Evolutionary conservation across 2,888 invertebrate genomes (phyloP).

Genomic region (Eudasyphora cyanicolor): DNA sequence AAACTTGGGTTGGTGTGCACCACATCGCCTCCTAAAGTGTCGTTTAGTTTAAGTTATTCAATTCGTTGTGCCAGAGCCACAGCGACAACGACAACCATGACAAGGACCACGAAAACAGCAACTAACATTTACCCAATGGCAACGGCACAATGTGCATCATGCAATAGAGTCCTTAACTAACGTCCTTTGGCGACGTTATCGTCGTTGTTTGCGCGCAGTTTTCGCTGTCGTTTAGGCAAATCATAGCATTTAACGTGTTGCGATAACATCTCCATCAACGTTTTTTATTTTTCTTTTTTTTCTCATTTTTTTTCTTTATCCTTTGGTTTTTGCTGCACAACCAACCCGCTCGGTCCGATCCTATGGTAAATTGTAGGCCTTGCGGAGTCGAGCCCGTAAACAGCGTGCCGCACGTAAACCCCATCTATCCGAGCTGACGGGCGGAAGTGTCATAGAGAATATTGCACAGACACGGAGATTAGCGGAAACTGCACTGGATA

Average conservation of each 20-base stretch:
- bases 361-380: conserved; percentile 84
- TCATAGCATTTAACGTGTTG: conserved; percentile 13
- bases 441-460: conserved; percentile 93
- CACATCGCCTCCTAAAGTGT: too few relatives aligned
- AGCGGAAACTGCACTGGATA: conserved; percentile 88
- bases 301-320: conserved; percentile 5
- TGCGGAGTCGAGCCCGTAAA: conserved; percentile 91
- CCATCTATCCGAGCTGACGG: conserved; percentile 86
- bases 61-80: not conserved
- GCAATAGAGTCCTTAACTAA: conserved; percentile 20
- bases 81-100: not conserved
- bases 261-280: conserved; percentile 21
- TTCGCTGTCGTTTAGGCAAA: conserved; percentile 22
- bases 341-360: not conserved
- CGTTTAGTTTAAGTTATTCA: not conserved
- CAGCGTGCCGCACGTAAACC: conserved; percentile 90
- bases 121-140: not conserved
- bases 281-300: conserved; percentile 21
- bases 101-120: not conserved
- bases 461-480: conserved; percentile 90
- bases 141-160: not conserved
- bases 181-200: conserved; percentile 3
- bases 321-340: not conserved
- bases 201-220: conserved; percentile 3
- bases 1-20: too few relatives aligned